A percentile compares a stretch with the other conserved stretches of the same genome.
These are phyloP conservation scores for Drosophila guanche DNA, from an alignment of 1,140 invertebrate species.

Conservation along the genomic window DNA sequence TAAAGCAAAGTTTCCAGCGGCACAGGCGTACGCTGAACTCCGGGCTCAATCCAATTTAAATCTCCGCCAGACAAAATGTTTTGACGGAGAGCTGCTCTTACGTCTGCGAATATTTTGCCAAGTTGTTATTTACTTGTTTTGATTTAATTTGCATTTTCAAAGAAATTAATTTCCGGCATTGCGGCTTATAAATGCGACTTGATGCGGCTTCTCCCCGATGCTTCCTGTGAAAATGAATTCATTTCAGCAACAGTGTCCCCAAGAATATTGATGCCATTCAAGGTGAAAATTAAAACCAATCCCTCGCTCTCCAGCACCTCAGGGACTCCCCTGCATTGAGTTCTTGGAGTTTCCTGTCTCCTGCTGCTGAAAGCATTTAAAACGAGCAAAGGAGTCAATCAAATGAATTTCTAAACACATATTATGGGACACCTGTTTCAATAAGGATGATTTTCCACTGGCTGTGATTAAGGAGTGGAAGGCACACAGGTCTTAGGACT, in stretches of 20 bases:
- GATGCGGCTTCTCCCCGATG: too few relatives aligned
- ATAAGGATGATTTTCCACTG: slow-evolving; percentile 17
- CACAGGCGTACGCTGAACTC: neutral
- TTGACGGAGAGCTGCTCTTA: neutral
- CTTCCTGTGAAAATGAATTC: too few relatives aligned
- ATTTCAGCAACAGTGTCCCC: too few relatives aligned
- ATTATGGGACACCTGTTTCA: slow-evolving; percentile 33
- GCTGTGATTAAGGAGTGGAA: too few relatives aligned
- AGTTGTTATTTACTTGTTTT: slow-evolving; percentile 15
- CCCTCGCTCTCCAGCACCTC: neutral
- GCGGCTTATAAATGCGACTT: neutral
- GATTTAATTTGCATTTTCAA: slow-evolving; percentile 3
- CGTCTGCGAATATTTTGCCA: neutral
- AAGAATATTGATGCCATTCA: too few relatives aligned
- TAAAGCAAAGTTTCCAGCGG: slow-evolving; percentile 3
- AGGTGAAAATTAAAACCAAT: neutral
- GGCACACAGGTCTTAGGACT: slow-evolving; percentile 15
- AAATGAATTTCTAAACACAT: slow-evolving; percentile 41
- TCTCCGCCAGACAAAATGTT: neutral
- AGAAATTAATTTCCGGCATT: neutral
- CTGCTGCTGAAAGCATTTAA: slow-evolving; percentile 29
- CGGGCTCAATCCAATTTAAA: neutral
- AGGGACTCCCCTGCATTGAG: neutral
- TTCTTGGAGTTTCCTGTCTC: slow-evolving; percentile 28
- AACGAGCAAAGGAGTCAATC: slow-evolving; percentile 11